These are phyloP conservation scores for Cantharis flavilabris DNA, from an alignment of 2,888 invertebrate species.

Conservation along the genomic window DNA sequence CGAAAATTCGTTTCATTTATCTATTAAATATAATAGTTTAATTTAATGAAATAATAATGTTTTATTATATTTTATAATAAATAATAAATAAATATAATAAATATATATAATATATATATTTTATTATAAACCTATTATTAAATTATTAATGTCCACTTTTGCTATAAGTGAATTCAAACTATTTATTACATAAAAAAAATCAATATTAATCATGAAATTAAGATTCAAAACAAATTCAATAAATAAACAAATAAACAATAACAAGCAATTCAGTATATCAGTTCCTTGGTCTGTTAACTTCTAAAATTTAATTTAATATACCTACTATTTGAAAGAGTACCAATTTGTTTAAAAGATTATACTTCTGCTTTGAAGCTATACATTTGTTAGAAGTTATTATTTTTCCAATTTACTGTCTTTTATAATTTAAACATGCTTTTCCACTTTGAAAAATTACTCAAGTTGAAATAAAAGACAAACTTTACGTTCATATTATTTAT, in stretches of 20 bases:
- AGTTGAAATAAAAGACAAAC: not conserved
- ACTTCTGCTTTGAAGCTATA: not conserved
- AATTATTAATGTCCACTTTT: too few relatives aligned
- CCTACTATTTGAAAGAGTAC: not conserved
- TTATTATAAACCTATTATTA: not conserved
- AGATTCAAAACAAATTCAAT: too few relatives aligned
- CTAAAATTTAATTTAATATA: too few relatives aligned
- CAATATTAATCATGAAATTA: too few relatives aligned
- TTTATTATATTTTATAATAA: too few relatives aligned
- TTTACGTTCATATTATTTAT: not conserved
- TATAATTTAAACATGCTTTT: not conserved
- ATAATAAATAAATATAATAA: too few relatives aligned
- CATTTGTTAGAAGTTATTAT: not conserved
- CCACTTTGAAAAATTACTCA: not conserved
- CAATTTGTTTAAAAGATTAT: not conserved
- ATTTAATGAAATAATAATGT: not conserved
- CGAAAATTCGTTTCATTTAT: not conserved
- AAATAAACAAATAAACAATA: too few relatives aligned
- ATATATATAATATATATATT: too few relatives aligned
- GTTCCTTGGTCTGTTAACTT: too few relatives aligned
- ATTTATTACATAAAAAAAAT: too few relatives aligned
- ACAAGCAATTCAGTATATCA: too few relatives aligned
- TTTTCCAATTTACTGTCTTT: not conserved
- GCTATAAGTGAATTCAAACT: too few relatives aligned
- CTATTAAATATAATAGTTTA: not conserved